A percentile compares a stretch with the other conserved stretches of the same genome.
phyloP scores from a whole-genome alignment of 2,113 vertebrate genomes.

The Callaeas wilsoni region DNA sequence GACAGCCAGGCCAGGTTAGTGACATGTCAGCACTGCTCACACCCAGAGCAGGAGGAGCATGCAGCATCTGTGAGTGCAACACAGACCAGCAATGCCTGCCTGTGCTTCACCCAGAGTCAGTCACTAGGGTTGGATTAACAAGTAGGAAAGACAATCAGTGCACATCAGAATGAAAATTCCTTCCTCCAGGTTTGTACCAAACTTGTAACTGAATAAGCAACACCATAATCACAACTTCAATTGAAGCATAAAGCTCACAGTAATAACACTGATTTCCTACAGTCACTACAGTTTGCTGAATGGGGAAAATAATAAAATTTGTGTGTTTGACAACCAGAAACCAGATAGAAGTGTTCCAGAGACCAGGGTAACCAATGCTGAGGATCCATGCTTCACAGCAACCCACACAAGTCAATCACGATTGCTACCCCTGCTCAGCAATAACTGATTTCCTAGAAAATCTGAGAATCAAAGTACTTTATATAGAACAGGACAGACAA shows the following conservation, averaged over 20 bases:
- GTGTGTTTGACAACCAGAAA: background rate
- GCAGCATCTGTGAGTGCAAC: background rate
- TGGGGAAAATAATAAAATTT: background rate
- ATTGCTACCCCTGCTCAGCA: background rate
- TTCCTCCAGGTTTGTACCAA: background rate
- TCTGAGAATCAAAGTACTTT: background rate
- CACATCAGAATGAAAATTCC: background rate
- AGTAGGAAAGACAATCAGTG: background rate
- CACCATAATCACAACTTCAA: background rate
- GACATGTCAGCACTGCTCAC: background rate
- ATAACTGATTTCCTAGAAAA: background rate
- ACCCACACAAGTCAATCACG: rapidly evolving
- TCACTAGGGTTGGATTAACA: background rate
- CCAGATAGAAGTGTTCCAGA: background rate
- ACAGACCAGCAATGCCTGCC: background rate
- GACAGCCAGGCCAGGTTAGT: background rate
- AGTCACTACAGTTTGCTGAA: background rate
- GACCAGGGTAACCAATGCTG: background rate
- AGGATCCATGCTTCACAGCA: background rate
- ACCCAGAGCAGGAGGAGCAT: background rate
- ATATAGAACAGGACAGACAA: background rate
- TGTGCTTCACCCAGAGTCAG: background rate
- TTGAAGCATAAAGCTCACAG: background rate
- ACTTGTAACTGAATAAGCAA: background rate
- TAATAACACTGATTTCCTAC: background rate